These are phyloP conservation scores for Aleiodes leptofemur DNA, from an alignment of 2,888 invertebrate genomes.

Conservation along the genomic window DNA sequence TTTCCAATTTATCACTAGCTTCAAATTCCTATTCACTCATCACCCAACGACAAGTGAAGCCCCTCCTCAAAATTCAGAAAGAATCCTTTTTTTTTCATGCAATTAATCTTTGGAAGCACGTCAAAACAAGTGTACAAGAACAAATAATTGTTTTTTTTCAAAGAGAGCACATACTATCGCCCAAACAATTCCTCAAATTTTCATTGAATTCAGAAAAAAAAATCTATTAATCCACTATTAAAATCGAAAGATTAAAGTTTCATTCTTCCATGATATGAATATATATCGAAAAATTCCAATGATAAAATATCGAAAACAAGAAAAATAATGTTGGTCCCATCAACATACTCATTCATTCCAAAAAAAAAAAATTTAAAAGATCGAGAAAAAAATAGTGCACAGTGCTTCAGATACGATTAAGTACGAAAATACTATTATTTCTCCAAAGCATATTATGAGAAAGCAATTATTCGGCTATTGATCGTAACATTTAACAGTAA, in stretches of 20 bases:
- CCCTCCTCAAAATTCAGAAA: background rate
- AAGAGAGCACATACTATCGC: no score
- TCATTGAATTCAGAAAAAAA: no score
- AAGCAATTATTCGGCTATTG: background rate
- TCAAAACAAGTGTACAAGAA: slow-evolving; percentile 23
- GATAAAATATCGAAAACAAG: slow-evolving; percentile 10
- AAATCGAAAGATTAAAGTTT: background rate
- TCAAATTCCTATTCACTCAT: background rate
- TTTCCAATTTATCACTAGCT: no score
- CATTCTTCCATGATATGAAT: slow-evolving; percentile 3
- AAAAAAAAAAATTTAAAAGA: slow-evolving; percentile 12
- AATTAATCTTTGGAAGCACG: slow-evolving; percentile 24
- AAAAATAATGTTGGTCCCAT: slow-evolving; percentile 30
- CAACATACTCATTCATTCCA: slow-evolving; percentile 13
- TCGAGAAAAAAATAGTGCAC: background rate
- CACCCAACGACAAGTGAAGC: background rate
- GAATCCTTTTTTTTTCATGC: background rate
- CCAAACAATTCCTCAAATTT: no score
- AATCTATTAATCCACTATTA: no score
- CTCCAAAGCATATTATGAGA: background rate
- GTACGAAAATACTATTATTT: slow-evolving; percentile 23
- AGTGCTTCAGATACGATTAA: slow-evolving; percentile 27
- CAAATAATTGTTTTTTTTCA: no score
- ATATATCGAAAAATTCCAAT: background rate
- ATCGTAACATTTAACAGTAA: slow-evolving; percentile 22